Conservation (phyloP, 2,113 vertebrate genomes). For the Clarias batrachus region DNA sequence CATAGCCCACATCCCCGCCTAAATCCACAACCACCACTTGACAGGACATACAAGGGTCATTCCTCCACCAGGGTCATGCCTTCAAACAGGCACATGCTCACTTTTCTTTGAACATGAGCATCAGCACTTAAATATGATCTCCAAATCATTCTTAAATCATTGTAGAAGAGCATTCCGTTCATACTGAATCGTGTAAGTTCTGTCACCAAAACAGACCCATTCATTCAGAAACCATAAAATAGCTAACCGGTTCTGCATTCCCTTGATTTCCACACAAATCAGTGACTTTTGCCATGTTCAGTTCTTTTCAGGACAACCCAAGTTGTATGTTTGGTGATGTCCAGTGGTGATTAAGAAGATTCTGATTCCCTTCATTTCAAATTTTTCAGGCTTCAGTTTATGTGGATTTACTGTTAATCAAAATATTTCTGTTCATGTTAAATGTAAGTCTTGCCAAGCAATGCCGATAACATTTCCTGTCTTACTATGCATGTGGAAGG, state of each 20-base stretch:
- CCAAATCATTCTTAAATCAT: background rate
- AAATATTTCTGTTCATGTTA: background rate
- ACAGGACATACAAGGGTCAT: slow-evolving; percentile 36
- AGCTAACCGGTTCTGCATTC: background rate
- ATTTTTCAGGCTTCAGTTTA: background rate
- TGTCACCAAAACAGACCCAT: background rate
- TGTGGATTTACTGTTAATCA: background rate
- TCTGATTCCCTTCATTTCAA: background rate
- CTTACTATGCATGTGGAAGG: background rate
- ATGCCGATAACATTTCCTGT: background rate
- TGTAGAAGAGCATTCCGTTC: background rate
- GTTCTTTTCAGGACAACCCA: background rate
- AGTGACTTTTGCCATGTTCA: background rate
- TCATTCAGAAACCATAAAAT: background rate
- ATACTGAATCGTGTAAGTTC: background rate
- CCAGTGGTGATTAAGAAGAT: background rate
- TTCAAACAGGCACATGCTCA: background rate
- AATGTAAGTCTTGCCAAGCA: background rate
- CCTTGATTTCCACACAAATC: background rate
- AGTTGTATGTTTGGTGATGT: background rate
- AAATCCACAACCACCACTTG: background rate
- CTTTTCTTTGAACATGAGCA: background rate
- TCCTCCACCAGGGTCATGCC: slow-evolving; percentile 51
- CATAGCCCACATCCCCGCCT: slow-evolving; percentile 35
- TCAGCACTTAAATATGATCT: background rate